A percentile compares a stretch with the other conserved stretches of the same genome.
Evolutionary conservation across 2,113 vertebrate genomes (phyloP).

Genomic region (Chloroceryle aenea): DNA sequence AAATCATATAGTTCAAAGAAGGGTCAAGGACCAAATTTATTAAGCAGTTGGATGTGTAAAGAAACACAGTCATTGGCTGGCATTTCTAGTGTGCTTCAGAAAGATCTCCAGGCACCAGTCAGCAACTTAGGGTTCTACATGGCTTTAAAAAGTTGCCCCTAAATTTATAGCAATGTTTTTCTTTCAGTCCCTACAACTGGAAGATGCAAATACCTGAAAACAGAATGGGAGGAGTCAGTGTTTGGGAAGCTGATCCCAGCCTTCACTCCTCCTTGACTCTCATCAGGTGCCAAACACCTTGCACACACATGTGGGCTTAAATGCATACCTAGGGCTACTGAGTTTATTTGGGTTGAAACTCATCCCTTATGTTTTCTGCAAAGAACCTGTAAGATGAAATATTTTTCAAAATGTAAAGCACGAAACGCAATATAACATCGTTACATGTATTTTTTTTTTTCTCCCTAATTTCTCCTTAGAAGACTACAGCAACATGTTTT

Average conservation of each 20-base stretch:
- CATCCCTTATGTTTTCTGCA: not conserved
- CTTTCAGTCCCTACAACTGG: not conserved
- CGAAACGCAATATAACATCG: not conserved
- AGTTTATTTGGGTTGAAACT: not conserved
- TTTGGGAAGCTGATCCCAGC: not conserved
- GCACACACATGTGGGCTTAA: not conserved
- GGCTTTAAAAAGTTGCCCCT: not conserved
- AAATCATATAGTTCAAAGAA: not conserved
- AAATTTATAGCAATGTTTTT: not conserved
- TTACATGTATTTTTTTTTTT: too few species aligned
- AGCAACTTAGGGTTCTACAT: not conserved
- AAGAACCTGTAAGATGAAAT: not conserved
- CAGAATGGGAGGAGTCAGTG: not conserved
- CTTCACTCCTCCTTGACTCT: accelerated
- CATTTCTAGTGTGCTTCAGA: not conserved
- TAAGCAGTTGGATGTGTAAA: not conserved
- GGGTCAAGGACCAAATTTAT: not conserved
- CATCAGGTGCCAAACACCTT: not conserved
- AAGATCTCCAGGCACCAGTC: not conserved
- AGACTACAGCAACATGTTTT: not conserved
- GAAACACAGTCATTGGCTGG: not conserved
- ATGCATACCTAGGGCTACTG: accelerated
- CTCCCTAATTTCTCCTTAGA: not conserved
- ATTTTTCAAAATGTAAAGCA: not conserved
- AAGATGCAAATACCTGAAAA: not conserved